phyloP scores from a whole-genome alignment of 2,888 invertebrate genomes.

The Notocelia uddmanniana region DNA sequence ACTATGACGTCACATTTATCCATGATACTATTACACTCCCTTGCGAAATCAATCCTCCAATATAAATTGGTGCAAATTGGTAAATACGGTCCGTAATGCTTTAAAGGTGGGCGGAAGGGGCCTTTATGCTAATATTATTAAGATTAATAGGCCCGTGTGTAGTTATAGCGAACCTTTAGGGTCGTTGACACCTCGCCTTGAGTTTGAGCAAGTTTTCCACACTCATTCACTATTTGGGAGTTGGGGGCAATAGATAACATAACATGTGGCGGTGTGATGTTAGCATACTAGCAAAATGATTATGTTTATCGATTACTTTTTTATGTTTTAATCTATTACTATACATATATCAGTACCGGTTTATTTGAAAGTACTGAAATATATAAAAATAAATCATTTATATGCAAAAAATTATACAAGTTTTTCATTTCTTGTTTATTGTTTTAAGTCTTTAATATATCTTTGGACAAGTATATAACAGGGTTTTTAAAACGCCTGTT shows the following conservation, averaged over 20 bases:
- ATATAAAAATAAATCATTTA: no score
- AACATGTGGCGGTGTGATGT: background rate
- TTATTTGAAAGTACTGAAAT: no score
- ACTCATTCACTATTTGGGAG: conserved; percentile 20
- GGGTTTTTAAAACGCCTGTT: no score
- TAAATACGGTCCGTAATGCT: conserved; percentile 1
- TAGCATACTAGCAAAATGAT: background rate
- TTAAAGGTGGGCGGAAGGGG: conserved; percentile 34
- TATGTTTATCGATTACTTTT: background rate
- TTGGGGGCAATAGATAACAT: conserved; percentile 1
- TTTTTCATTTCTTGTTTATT: no score
- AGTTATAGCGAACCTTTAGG: conserved; percentile 30
- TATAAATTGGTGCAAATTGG: conserved; percentile 15
- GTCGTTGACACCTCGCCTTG: conserved; percentile 42
- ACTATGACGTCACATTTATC: background rate
- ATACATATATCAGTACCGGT: no score
- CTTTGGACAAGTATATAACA: no score
- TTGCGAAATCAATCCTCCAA: conserved; percentile 3
- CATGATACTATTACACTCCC: background rate
- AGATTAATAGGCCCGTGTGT: conserved; percentile 41
- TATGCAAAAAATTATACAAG: no score
- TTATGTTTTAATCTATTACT: no score
- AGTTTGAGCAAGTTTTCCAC: conserved; percentile 29
- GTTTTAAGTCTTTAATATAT: no score
- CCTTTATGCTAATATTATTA: conserved; percentile 36